Evolutionary conservation across 2,113 vertebrate species (phyloP).

Genomic region (Callocephalon fimbriatum): DNA sequence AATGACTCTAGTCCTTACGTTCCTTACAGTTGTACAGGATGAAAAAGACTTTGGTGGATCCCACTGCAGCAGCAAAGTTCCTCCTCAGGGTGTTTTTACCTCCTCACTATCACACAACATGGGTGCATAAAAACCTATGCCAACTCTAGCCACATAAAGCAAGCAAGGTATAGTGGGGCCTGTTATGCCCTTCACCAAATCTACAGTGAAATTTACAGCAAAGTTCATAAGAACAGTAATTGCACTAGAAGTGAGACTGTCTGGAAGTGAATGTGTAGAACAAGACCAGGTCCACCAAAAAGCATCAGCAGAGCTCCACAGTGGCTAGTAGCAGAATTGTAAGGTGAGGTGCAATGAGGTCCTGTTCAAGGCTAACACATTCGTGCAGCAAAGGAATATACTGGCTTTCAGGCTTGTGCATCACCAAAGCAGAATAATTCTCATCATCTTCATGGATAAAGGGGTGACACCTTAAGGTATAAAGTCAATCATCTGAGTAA

Average conservation of each 20-base stretch:
- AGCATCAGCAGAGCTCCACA: not conserved
- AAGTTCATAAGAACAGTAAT: not conserved
- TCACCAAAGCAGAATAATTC: not conserved
- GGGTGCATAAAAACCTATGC: not conserved
- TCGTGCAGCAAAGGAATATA: not conserved
- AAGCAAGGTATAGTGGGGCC: not conserved
- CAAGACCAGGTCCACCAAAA: not conserved
- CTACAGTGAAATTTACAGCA: not conserved
- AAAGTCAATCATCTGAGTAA: conserved; percentile 65
- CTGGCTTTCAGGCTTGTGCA: not conserved
- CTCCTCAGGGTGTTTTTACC: not conserved
- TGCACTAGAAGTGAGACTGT: not conserved
- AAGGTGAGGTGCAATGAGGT: not conserved
- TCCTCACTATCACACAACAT: not conserved
- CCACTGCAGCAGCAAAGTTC: not conserved
- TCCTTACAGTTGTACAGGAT: not conserved
- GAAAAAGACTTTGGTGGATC: not conserved
- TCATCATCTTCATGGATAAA: conserved; percentile 45
- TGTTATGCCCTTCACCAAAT: not conserved
- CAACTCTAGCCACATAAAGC: not conserved
- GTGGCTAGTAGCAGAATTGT: not conserved
- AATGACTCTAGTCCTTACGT: not conserved
- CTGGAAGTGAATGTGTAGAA: not conserved
- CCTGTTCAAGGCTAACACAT: not conserved
- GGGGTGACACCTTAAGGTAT: conserved; percentile 38